Evolutionary conservation across 2,113 vertebrate species (phyloP).

Genomic region (Trogon melanurus): DNA sequence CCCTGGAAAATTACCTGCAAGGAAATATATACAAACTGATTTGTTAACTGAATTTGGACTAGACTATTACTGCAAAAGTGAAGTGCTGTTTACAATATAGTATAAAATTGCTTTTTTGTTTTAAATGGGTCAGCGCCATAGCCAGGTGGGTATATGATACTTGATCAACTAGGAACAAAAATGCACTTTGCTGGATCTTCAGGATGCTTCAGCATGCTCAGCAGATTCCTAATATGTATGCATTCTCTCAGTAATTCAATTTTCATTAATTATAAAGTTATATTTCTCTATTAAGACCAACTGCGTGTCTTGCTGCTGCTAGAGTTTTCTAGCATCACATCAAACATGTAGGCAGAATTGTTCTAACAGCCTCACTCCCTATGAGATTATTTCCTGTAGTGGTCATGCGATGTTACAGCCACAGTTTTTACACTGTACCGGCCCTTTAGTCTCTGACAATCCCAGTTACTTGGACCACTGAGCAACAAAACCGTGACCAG

Average conservation of each 20-base stretch:
- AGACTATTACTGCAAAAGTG: neutral
- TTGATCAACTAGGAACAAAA: neutral
- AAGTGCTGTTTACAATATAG: neutral
- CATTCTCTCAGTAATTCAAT: neutral
- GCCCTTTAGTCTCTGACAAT: neutral
- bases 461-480: neutral
- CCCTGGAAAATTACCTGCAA: neutral
- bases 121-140: neutral
- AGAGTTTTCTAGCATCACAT: constrained; percentile 7
- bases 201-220: neutral
- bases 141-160: neutral
- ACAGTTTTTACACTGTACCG: neutral
- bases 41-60: neutral
- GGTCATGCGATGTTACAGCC: neutral
- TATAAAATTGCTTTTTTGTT: neutral
- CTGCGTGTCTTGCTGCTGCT: neutral
- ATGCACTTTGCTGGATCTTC: neutral
- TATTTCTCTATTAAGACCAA: neutral
- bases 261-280: constrained; percentile 13
- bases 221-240: neutral
- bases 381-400: neutral
- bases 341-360: neutral
- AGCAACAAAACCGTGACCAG: neutral
- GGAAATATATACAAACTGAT: neutral
- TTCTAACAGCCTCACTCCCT: neutral